Base-by-base conservation (phyloP, 1,140 invertebrate species). In the Ostrea edulis region DNA sequence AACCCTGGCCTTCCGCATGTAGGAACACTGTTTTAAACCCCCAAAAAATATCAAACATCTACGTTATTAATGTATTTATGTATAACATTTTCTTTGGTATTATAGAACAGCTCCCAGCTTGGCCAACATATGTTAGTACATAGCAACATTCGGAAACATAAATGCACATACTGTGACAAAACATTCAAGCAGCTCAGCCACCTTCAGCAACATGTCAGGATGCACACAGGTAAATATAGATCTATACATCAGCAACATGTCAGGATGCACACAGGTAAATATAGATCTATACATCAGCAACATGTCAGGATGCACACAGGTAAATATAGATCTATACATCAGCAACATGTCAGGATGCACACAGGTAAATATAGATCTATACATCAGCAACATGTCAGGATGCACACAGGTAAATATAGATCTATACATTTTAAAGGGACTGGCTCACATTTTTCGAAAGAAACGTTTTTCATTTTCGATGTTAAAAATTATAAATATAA, bases 161-260 rank as follows among this genome's bases (percentile, higher is more conserved):
- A 85, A 62, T 99, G 98, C 95, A 98, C 99, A 95, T 99, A 99
- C 95, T 99, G 98, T 96, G 98, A 98, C 95, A 97, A 98, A 94
- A 98, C 99, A 96, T 99, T 99, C 95, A 99, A 98, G 68, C 98
- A 99, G 95, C 96, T 99, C 86, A 98, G 98, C 91, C 98, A 99
- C 95, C 96, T 99, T 86, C 98, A 99, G 95, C 98, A 99, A 95
- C 98, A 99, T 96, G 98, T 99, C 94, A 97, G 99, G 91, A 99
- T 98, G 77, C 98, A 99, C 95, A 99, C 98, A 20, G 95, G 95
- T 89, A 54, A 9, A 58, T 58, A 25, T 44, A 44, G 35, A 44
- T 11, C 8, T 83, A 52, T 52, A 12, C 22, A 14, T 2, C 17
- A 55, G 54, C 17, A 12, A 55, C 12, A 7, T 54, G 7, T 12